Evolutionary conservation across 2,113 vertebrate species (phyloP), one percentile per base, ranked within the genome.

Genomic region (Corythoichthys haematopterus): DNA sequence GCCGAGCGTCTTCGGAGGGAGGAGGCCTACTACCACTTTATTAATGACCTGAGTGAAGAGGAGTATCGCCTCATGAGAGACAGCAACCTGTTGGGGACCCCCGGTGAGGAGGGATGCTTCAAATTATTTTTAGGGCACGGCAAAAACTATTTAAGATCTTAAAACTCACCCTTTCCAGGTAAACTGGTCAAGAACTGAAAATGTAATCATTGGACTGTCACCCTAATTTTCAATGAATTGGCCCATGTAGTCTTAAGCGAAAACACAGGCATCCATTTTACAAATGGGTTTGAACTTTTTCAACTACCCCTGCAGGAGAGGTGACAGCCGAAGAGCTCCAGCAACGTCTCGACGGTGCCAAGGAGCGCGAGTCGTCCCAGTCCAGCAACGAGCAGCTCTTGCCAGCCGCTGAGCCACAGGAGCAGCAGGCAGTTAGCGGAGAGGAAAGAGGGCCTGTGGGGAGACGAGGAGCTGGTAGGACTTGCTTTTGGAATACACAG

Each of bases 31-130:
- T 98, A 98, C 75, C 95, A 97, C 80, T 98, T 98, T 80, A 96
- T 98, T 80, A 97, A 98, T 78, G 94, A 94, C 20, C 85, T 98
- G 70, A 96, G 78, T 66, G 95, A 98, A 69, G 95, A 98, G 73
- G 96, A 98, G 76, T 98, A 98, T 78, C 92, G 95, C 53, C 84
- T 98, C 50, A 98, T 98, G 96, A 95, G 96, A 88, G 96, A 98
- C 84, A 86, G 90, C 55, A 96, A 97, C 84, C 91, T 98, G 79
- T 91, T 98, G 72, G 96, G 96, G 80, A 98, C 95, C 36, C 96
- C 96, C 71, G 96, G 95, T 98, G 86, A 89, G 89, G 51, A 78
- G 20, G 3, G 13, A n/a, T 36, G 52, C 51, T 5, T 61, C 10
- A 36, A 59, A 16, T 43, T 16, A 38, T 40, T 38, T 40, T 15